A percentile compares a stretch with the other conserved stretches of the same genome.
Evolutionary conservation across 2,888 invertebrate species (phyloP).

Genomic region (Argyra leucocephala): DNA sequence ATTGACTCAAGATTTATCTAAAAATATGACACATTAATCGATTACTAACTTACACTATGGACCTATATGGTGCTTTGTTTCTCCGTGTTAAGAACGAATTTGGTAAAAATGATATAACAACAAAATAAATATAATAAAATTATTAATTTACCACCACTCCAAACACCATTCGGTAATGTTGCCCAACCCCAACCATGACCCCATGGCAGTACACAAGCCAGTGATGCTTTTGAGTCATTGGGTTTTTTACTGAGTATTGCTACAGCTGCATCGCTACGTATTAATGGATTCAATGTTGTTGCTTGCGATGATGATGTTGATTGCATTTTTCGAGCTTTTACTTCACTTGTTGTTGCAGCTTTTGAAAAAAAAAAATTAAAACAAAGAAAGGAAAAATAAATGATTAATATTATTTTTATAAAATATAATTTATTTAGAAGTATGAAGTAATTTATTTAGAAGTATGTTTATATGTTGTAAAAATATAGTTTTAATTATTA

Average conservation of each 20-base stretch:
- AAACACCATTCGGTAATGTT: slow-evolving; percentile 55
- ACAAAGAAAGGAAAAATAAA: slow-evolving; percentile 10
- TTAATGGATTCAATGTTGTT: slow-evolving; percentile 35
- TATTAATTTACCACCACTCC: slow-evolving; percentile 52
- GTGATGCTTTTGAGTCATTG: slow-evolving; percentile 38
- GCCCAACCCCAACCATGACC: slow-evolving; percentile 72
- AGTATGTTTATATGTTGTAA: too few relatives aligned
- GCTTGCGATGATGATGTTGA: slow-evolving; percentile 15
- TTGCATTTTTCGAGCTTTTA: slow-evolving; percentile 36
- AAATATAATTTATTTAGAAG: neutral
- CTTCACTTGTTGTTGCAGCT: slow-evolving; percentile 50
- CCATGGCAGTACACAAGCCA: slow-evolving; percentile 48
- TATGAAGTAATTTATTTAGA: too few relatives aligned
- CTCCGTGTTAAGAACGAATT: too few relatives aligned
- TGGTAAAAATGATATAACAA: slow-evolving; percentile 8
- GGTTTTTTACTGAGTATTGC: slow-evolving; percentile 43
- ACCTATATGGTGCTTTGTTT: too few relatives aligned
- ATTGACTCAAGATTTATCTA: too few relatives aligned
- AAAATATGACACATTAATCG: too few relatives aligned
- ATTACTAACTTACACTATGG: too few relatives aligned
- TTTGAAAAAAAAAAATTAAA: slow-evolving; percentile 26
- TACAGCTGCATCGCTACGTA: slow-evolving; percentile 43
- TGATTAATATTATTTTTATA: neutral
- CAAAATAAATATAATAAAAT: neutral
- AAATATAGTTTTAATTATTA: too few relatives aligned